Evolutionary conservation across 2,888 invertebrate species (phyloP).

Genomic region (Sesia bembeciformis): DNA sequence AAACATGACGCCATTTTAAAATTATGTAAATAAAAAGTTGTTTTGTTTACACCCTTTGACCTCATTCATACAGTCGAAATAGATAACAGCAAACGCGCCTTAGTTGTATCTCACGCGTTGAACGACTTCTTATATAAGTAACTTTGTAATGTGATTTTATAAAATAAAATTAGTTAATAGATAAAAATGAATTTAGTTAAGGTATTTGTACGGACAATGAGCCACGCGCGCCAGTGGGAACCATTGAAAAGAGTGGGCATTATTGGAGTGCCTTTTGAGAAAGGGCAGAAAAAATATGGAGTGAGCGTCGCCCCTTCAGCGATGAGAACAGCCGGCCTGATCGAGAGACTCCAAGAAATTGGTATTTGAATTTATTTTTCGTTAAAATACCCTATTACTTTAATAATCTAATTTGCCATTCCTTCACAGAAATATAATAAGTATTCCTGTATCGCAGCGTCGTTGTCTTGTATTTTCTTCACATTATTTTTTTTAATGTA

Average conservation of each 20-base stretch:
- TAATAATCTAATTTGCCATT: not conserved
- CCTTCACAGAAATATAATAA: not conserved
- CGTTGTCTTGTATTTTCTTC: too few relatives aligned
- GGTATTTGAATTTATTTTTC: conserved; percentile 49
- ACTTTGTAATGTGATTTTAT: conserved; percentile 23
- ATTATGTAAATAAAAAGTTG: too few relatives aligned
- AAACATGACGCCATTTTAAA: too few relatives aligned
- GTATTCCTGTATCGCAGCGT: not conserved
- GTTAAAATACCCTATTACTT: not conserved
- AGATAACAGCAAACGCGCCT: not conserved
- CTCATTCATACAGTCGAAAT: not conserved
- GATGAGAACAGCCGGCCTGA: conserved; percentile 77
- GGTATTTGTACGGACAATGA: conserved; percentile 47
- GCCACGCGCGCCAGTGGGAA: conserved; percentile 34
- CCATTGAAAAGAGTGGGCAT: conserved; percentile 77
- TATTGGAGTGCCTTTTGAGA: conserved; percentile 86
- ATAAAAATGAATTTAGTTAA: conserved; percentile 47
- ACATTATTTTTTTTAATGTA: too few relatives aligned
- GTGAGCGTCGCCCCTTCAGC: conserved; percentile 81
- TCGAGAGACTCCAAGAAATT: conserved; percentile 74
- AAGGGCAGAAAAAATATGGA: conserved; percentile 83
- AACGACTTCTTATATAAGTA: not conserved
- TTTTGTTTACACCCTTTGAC: not conserved
- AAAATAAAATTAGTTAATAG: conserved; percentile 5
- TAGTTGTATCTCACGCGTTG: not conserved